phyloP scores from a whole-genome alignment of 2,113 vertebrate species.

The Ursus arctos region DNA sequence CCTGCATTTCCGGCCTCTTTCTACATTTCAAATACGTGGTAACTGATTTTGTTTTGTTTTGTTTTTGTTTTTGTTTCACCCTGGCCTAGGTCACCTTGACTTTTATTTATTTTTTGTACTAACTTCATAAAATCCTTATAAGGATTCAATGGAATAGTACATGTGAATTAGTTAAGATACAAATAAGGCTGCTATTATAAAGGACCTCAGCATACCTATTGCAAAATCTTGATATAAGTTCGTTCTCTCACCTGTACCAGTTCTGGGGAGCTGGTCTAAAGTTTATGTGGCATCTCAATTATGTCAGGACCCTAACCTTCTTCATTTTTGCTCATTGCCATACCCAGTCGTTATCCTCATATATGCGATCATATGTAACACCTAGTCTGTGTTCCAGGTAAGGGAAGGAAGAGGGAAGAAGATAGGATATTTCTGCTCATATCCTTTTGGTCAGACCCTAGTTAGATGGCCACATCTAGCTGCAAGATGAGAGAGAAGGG shows the following conservation, averaged over 20 bases:
- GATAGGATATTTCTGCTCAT: background rate
- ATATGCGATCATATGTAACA: background rate
- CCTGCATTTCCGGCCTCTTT: background rate
- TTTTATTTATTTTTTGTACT: background rate
- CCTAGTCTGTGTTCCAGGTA: background rate
- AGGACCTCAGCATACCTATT: background rate
- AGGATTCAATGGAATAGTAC: background rate
- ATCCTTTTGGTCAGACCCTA: background rate
- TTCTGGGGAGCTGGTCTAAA: background rate
- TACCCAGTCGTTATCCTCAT: fast-evolving
- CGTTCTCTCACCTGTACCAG: background rate
- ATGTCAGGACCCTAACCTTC: background rate
- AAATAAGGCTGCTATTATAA: background rate
- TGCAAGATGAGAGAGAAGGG: background rate
- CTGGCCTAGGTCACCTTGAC: background rate
- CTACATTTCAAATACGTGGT: background rate
- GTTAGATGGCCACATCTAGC: background rate
- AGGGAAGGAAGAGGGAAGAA: background rate
- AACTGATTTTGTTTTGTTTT: background rate
- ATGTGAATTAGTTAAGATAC: background rate
- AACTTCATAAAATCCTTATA: background rate
- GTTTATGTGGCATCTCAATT: background rate
- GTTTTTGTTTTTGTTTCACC: background rate
- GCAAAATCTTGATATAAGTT: background rate
- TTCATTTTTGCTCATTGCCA: background rate